A percentile compares a stretch with the other conserved stretches of the same genome.
Evolutionary conservation across 2,113 vertebrate genomes (phyloP).

Genomic region (Phoxinus phoxinus): DNA sequence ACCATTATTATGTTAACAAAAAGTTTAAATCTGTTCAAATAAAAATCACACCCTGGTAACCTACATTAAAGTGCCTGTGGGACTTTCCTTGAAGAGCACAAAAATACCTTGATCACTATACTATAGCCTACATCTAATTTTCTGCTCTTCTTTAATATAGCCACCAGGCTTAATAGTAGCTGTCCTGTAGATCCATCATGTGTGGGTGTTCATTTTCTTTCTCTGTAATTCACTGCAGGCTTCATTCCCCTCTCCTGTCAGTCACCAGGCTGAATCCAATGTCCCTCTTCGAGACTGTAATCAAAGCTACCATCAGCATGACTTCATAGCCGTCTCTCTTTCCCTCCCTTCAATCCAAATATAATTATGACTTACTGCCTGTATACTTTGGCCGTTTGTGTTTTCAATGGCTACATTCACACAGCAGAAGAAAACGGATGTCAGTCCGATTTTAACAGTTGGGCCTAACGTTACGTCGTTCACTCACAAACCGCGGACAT

Average conservation of each 20-base stretch:
- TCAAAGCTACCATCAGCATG: slow-evolving; percentile 33
- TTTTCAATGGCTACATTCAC: not conserved
- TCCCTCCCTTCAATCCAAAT: slow-evolving; percentile 20
- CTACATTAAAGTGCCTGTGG: not conserved
- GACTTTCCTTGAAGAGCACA: not conserved
- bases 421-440: not conserved
- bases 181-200: not conserved
- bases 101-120: slow-evolving; percentile 4
- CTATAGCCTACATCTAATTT: not conserved
- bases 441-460: not conserved
- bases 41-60: not conserved
- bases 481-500: not conserved
- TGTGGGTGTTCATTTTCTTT: slow-evolving; percentile 6
- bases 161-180: slow-evolving; percentile 4
- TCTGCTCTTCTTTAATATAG: slow-evolving; percentile 21
- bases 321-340: slow-evolving; percentile 39
- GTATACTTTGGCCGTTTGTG: not conserved
- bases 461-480: not conserved
- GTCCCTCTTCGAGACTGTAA: slow-evolving; percentile 11
- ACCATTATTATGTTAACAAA: too few species aligned
- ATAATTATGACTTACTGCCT: slow-evolving; percentile 1
- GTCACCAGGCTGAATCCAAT: slow-evolving; percentile 16
- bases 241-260: slow-evolving; percentile 30
- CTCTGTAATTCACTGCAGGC: slow-evolving; percentile 23
- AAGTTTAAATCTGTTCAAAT: too few species aligned